These are phyloP conservation scores for Drosophila flavopinicola DNA, from an alignment of 2,888 invertebrate genomes.

Conservation along the genomic window DNA sequence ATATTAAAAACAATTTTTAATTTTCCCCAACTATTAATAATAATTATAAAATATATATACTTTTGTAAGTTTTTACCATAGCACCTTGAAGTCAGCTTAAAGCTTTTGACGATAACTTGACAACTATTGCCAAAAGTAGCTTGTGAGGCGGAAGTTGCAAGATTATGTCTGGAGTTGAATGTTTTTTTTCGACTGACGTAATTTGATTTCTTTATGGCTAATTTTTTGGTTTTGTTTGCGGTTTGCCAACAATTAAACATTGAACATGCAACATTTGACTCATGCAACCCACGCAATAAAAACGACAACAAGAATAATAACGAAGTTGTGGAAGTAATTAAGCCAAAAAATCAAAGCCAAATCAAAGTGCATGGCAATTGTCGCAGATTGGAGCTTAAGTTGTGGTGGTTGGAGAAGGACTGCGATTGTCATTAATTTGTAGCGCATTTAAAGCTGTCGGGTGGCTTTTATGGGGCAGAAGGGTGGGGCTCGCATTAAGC, in stretches of 20 bases:
- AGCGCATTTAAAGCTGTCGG: constrained; percentile 76
- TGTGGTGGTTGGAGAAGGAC: constrained; percentile 3
- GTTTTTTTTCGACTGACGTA: constrained; percentile 39
- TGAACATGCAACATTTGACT: constrained; percentile 52
- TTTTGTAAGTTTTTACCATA: not conserved
- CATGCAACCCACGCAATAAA: constrained; percentile 61
- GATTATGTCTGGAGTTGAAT: constrained; percentile 26
- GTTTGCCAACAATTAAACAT: constrained; percentile 39
- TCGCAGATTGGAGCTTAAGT: constrained; percentile 72
- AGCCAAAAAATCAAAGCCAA: constrained; percentile 80
- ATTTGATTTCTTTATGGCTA: constrained; percentile 40
- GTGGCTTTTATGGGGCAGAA: constrained; percentile 50
- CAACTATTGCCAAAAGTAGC: constrained; percentile 6
- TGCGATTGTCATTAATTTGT: constrained; percentile 74
- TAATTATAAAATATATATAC: not conserved
- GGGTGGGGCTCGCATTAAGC: constrained; percentile 32
- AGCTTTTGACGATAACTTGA: constrained; percentile 10
- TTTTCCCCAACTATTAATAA: not conserved
- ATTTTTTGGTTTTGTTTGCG: constrained; percentile 17
- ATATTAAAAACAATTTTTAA: not conserved
- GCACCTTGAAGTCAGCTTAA: constrained; percentile 1
- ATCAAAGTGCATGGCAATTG: constrained; percentile 81
- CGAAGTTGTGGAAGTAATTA: constrained; percentile 73
- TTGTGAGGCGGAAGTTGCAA: constrained; percentile 19
- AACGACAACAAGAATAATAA: constrained; percentile 15